phyloP scores from a whole-genome alignment of 1,140 invertebrate genomes.

The Nephotettix cincticeps region DNA sequence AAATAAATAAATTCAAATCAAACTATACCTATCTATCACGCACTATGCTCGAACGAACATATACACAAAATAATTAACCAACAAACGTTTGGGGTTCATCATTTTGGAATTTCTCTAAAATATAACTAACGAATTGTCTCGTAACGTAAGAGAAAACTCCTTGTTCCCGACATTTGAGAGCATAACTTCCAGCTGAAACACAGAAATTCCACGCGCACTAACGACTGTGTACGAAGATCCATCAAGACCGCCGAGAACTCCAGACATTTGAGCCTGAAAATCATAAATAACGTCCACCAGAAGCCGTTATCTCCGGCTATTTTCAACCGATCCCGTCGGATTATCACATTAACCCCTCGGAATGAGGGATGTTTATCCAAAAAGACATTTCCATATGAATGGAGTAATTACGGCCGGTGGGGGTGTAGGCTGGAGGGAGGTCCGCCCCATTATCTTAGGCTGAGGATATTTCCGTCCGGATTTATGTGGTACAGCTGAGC shows the following conservation, averaged over 20 bases:
- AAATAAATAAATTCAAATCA: too few species aligned
- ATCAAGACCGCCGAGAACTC: background rate
- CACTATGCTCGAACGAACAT: too few species aligned
- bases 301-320: background rate
- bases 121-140: too few species aligned
- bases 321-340: background rate
- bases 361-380: constrained; percentile 11
- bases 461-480: constrained; percentile 4
- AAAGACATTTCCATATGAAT: constrained; percentile 18
- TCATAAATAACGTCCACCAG: background rate
- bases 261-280: background rate
- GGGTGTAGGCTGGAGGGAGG: background rate
- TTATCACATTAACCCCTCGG: background rate
- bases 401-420: background rate
- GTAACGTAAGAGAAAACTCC: too few species aligned
- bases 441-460: background rate
- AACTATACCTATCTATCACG: too few species aligned
- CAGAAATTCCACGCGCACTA: too few species aligned
- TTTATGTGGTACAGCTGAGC: constrained; percentile 4
- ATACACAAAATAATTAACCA: too few species aligned
- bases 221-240: background rate
- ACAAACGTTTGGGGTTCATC: too few species aligned
- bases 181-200: too few species aligned
- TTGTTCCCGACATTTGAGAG: too few species aligned
- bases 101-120: too few species aligned